Base-by-base conservation (phyloP, 1,140 invertebrate genomes). In the Ceratosolen solmsi region DNA sequence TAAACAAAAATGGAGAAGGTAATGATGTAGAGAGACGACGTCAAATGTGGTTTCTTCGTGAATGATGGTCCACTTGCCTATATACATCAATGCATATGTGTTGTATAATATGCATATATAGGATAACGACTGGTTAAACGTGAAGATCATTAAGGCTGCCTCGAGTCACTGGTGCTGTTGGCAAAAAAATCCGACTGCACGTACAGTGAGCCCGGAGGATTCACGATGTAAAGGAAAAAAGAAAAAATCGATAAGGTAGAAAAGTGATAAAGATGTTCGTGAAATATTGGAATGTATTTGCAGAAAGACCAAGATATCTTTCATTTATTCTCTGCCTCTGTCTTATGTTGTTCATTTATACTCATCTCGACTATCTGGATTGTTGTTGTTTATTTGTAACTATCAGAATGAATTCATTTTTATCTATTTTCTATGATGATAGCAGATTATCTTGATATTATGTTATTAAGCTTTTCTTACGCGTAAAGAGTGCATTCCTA, bases 211-310 rank as follows among this genome's bases (percentile, higher is more conserved):
- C 51, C n/a, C 25, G 11, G 17, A 65, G 63, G 33, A 13, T 17
- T 25, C 11, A 13, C 2, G 5, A 33, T 36, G 17, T 36, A 33
- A 58, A 71, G 54, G 15, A 70, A 33, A 60, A 46, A n/a, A 25
- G 11, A 15, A n/a, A 25, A 60, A 7, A 75, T 11, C 1, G 22
- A 58, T n/a, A 41, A 20, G 60, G 25, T 17, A 20, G 20, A 25
- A 68, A 25, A 68, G 15, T 33, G 58, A 75, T 41, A 80, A 80
- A 76, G 65, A 79, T 72, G 82, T 83, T n/a, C 63, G 68, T 51
- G 72, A 46, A 58, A 60, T 13, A 36, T 46, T 22, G 25, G 5
- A 70, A 27, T 38, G 36, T 17, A 78, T 25, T 9, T 1, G 33
- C 9, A 72, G 71, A 54, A 73, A 41, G 71, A 72, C 17, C 83